Percentiles rank a stretch among this genome's conserved stretches.
Evolutionary conservation across 2,888 invertebrate genomes (phyloP).

Genomic region (Clitarchus hookeri): DNA sequence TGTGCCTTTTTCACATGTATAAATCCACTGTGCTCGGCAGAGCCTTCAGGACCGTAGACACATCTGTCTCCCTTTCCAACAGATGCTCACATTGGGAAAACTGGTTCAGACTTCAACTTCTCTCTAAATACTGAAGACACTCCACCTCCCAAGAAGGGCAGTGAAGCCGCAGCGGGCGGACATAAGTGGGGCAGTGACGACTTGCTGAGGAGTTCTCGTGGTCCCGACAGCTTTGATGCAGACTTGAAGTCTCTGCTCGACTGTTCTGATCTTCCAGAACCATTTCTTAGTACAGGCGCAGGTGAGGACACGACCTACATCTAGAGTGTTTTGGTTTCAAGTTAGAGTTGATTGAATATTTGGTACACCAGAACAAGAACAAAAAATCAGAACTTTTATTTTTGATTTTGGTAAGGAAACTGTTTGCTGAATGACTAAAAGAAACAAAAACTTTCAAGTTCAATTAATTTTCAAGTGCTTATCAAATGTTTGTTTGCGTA

Average conservation of each 20-base stretch:
- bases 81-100: background rate
- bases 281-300: background rate
- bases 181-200: background rate
- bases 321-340: too few relatives aligned
- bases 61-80: background rate
- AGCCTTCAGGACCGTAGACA: too few relatives aligned
- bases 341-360: too few relatives aligned
- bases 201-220: background rate
- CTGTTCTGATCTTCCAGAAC: background rate
- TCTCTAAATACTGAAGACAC: background rate
- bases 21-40: too few relatives aligned
- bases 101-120: background rate
- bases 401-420: too few relatives aligned
- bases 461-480: too few relatives aligned
- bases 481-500: too few relatives aligned
- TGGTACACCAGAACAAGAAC: too few relatives aligned
- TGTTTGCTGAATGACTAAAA: too few relatives aligned
- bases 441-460: too few relatives aligned
- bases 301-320: background rate
- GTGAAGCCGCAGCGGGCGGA: background rate
- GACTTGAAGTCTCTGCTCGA: background rate
- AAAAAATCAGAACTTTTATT: too few relatives aligned
- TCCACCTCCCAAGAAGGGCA: background rate
- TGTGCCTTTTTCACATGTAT: too few relatives aligned
- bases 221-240: background rate